Evolutionary conservation across 2,888 invertebrate genomes (phyloP).

Genomic region (Brachyptera putata): DNA sequence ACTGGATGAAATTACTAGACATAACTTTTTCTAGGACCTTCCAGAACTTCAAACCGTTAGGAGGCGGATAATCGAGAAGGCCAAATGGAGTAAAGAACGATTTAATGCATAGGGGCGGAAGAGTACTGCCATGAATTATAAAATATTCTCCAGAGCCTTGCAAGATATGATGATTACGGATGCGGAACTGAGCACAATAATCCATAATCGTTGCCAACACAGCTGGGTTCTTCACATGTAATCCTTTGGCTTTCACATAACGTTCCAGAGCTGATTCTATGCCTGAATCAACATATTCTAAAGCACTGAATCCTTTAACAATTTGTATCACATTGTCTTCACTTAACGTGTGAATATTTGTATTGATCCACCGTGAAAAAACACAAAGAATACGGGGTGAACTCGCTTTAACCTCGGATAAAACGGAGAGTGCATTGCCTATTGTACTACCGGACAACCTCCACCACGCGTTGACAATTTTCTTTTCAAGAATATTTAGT

Average conservation of each 20-base stretch:
- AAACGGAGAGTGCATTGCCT: slow-evolving; percentile 35
- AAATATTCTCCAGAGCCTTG: slow-evolving; percentile 57
- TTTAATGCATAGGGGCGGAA: slow-evolving; percentile 54
- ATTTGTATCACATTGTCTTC: slow-evolving; percentile 53
- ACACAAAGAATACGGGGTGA: slow-evolving; percentile 41
- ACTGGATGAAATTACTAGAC: slow-evolving; percentile 53
- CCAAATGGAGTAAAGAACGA: slow-evolving; percentile 59
- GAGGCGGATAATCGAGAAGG: slow-evolving; percentile 54
- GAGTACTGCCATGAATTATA: slow-evolving; percentile 45
- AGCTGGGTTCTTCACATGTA: slow-evolving; percentile 44
- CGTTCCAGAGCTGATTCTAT: slow-evolving; percentile 58
- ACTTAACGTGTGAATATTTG: slow-evolving; percentile 56
- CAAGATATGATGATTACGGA: slow-evolving; percentile 55
- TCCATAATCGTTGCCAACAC: slow-evolving; percentile 58
- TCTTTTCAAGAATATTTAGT: slow-evolving; percentile 55
- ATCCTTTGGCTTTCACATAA: slow-evolving; percentile 54
- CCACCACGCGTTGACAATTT: slow-evolving; percentile 54
- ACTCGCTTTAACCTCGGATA: slow-evolving; percentile 32
- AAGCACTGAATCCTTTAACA: slow-evolving; percentile 51
- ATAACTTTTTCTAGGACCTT: slow-evolving; percentile 51
- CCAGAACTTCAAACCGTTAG: slow-evolving; percentile 54
- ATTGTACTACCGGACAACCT: slow-evolving; percentile 45
- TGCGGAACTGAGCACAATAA: slow-evolving; percentile 56
- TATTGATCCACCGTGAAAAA: slow-evolving; percentile 54
- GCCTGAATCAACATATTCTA: slow-evolving; percentile 53